Percentiles rank a stretch among this genome's conserved stretches.
These are phyloP conservation scores for Chymomyza fuscimana DNA, from an alignment of 2,888 invertebrate species.

Conservation along the genomic window DNA sequence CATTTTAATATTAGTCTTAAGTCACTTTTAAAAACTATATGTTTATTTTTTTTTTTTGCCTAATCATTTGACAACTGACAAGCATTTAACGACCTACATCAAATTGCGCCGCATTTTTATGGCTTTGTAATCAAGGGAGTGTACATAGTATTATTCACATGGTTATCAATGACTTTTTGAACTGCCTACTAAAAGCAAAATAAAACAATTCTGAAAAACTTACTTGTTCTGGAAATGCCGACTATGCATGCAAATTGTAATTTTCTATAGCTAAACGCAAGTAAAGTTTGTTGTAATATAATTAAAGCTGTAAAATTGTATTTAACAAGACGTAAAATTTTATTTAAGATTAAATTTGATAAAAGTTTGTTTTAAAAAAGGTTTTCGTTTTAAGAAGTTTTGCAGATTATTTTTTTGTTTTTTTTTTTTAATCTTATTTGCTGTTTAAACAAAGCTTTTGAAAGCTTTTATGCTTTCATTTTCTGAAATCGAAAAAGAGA, in stretches of 20 bases:
- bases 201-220: neutral
- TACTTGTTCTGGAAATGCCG: neutral
- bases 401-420: too few species aligned
- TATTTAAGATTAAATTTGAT: slow-evolving; percentile 33
- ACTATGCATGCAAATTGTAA: slow-evolving; percentile 11
- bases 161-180: neutral
- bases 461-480: too few species aligned
- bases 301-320: slow-evolving; percentile 48
- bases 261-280: slow-evolving; percentile 14
- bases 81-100: slow-evolving; percentile 40
- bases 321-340: slow-evolving; percentile 44
- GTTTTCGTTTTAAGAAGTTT: too few species aligned
- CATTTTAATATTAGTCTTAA: neutral
- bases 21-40: neutral
- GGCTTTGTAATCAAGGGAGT: neutral
- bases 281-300: neutral
- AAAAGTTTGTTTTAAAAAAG: neutral
- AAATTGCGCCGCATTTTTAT: slow-evolving; percentile 23
- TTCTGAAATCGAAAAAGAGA: too few species aligned
- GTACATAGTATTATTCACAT: neutral
- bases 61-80: slow-evolving; percentile 27
- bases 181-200: neutral
- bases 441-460: too few species aligned
- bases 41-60: neutral
- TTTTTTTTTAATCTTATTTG: too few species aligned